Base-by-base conservation (phyloP, 92 coral and sea anemone species). In the Muricea muricata region DNA sequence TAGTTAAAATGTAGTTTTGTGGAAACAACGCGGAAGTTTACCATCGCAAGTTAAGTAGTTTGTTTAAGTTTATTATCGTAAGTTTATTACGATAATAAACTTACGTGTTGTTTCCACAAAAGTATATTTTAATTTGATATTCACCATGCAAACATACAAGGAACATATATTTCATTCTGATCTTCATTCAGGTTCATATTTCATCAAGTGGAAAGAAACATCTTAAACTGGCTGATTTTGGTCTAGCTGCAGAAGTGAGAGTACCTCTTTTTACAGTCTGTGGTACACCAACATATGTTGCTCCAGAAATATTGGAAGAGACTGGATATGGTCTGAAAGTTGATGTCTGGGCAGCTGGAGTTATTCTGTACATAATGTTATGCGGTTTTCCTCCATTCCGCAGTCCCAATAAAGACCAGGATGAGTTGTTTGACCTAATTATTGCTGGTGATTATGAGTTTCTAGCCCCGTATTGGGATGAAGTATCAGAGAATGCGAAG, bases 371-470 rank as follows among this genome's bases (percentile, higher is more conserved):
- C 45, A 97, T 97, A 85, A 97, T 97, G 99, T 93, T 97, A 29
- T 97, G 99, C 55, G 99, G 99, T 40, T 97, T 97, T 87, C 99
- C 99, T 85, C 99, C 99, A 15, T 97, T 97, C 75, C 99, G 98
- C 21, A 97, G 99, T 85, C 91, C 98, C 65, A 92, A 90, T 39
- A 93, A 94, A 33, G 99, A 97, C 84, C 99, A 97, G 73, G 99
- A 97, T 34, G 99, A 97, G 65, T 88, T 97, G 31, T 97, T 97
- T 56, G 98, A 97, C 66, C 79, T 94, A 74, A 97, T 97, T 26
- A 87, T 90, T 54, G 94, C 92, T 0, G 99, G 99, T 14, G 91
- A 93, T 28, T 97, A 74, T 74, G 99, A 94, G 73, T 97, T 97
- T 48, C 91, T 97, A 18, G 90, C 99, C 4, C 99, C 99, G 0